A percentile compares a stretch with the other conserved stretches of the same genome.
Conservation (phyloP, 1,140 invertebrate genomes). For the Drosophila bifasciata region DNA sequence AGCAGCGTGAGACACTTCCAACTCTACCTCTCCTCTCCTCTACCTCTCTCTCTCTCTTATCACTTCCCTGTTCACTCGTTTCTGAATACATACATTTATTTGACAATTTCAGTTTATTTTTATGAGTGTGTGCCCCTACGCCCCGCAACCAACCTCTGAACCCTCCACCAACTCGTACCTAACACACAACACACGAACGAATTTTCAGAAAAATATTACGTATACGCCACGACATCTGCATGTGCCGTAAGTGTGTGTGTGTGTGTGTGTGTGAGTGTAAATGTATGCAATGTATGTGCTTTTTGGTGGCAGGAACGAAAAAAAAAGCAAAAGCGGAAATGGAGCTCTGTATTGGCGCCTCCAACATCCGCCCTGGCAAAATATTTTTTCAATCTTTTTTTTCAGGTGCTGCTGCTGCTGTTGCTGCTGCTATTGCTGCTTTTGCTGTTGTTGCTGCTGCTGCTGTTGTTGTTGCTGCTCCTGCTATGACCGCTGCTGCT, state of each 20-base stretch:
- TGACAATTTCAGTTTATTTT: constrained; percentile 49
- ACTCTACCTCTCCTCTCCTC: neutral
- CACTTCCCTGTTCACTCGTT: neutral
- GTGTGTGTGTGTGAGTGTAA: neutral
- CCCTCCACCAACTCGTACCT: constrained; percentile 10
- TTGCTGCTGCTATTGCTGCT: neutral
- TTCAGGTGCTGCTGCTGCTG: no score
- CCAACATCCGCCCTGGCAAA: no score
- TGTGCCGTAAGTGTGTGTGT: no score
- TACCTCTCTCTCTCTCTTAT: neutral
- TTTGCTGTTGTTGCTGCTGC: neutral
- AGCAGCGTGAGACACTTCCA: constrained; percentile 38
- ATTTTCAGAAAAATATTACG: constrained; percentile 53
- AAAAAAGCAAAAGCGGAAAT: constrained; percentile 19
- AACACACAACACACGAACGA: constrained; percentile 30
- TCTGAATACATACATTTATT: constrained; percentile 70
- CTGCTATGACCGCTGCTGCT: no score
- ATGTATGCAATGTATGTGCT: constrained; percentile 32
- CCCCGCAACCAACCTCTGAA: no score
- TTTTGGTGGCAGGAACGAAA: constrained; percentile 1
- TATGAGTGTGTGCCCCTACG: constrained; percentile 32
- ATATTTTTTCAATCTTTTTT: constrained; percentile 2
- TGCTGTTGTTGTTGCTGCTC: no score
- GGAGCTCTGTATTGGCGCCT: constrained; percentile 8
- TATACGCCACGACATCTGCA: constrained; percentile 47